Base-by-base conservation (phyloP, 2,113 vertebrate genomes). In the Butastur rufipennis region DNA sequence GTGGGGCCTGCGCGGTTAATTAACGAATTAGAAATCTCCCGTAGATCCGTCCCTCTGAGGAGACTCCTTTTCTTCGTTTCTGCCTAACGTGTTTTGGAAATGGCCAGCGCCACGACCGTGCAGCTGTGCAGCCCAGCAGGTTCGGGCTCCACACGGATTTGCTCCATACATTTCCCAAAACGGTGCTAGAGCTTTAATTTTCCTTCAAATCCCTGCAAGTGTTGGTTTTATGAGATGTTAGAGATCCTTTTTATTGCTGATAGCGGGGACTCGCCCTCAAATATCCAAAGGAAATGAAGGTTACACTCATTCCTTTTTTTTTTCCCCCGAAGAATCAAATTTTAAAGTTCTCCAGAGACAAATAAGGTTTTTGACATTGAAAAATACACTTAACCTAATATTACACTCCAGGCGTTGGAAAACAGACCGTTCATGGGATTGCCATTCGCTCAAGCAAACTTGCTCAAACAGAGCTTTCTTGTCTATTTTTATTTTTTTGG, bases 361-460 rank as follows among this genome's bases (percentile, higher is more conserved):
- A 90, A 94, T 97, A 91, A 95, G 85, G 66, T 83, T 94, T 95
- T 88, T 96, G 62, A 95, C 93, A 82, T 55, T 95, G 89, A 97
- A 95, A 95, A 95, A 96, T 94, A 83, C 66, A 47, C 70, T 94
- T 84, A 63, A 93, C 48, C 50, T 94, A 88, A 95, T 93, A 93
- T 95, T 95, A 70, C 89, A 91, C 88, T 88, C 66, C 50, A 82
- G 87, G 58, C 70, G 11, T 52, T 73, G 71, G 91, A 89, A 94
- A 97, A 91, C 80, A 94, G 59, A 65, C 31, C 12, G 10, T 95
- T 93, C 85, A 74, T 73, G 81, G 71, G 78, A 90, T 85, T 94
- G 91, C 91, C 81, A 89, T 94, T 83, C 62, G 80, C 53, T 87
- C 81, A 40, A 93, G 73, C 25, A 61, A 94, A 91, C 66, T 92